These are phyloP conservation scores for Premnoplex brunnescens DNA, from an alignment of 2,797 vertebrate species.

Conservation along the genomic window DNA sequence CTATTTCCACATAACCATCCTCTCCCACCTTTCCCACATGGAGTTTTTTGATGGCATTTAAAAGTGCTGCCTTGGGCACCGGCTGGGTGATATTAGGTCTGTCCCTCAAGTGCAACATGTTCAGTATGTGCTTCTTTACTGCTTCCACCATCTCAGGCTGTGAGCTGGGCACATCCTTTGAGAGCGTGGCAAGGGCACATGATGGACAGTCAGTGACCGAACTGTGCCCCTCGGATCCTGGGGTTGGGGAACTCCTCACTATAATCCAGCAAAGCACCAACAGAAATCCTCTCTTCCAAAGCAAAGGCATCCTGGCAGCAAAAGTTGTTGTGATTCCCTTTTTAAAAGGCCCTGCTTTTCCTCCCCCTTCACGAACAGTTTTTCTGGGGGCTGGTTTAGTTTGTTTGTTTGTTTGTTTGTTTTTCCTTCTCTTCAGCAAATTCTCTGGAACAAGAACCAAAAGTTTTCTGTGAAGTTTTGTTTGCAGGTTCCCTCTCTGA, in stretches of 20 bases:
- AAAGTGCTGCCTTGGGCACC: slow-evolving; percentile 89
- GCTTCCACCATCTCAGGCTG: slow-evolving; percentile 94
- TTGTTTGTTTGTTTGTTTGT: slow-evolving; percentile 51
- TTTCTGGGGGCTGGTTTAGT: slow-evolving; percentile 44
- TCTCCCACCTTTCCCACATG: slow-evolving; percentile 90
- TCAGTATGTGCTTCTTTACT: slow-evolving; percentile 94
- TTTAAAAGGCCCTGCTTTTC: slow-evolving; percentile 78
- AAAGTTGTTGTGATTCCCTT: slow-evolving; percentile 79
- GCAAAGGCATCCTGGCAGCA: slow-evolving; percentile 84
- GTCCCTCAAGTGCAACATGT: slow-evolving; percentile 92
- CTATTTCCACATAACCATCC: slow-evolving; percentile 91
- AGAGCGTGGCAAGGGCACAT: slow-evolving; percentile 84
- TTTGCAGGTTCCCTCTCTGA: slow-evolving; percentile 81
- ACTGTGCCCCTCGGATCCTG: slow-evolving; percentile 76
- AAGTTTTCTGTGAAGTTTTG: slow-evolving; percentile 85
- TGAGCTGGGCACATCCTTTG: slow-evolving; percentile 80
- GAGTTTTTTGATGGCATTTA: slow-evolving; percentile 91
- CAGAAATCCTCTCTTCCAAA: slow-evolving; percentile 81
- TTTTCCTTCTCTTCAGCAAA: slow-evolving; percentile 77
- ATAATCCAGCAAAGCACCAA: slow-evolving; percentile 81
- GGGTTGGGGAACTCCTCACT: slow-evolving; percentile 83
- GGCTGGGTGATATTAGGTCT: slow-evolving; percentile 93
- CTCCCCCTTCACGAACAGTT: slow-evolving; percentile 73
- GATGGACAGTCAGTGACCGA: slow-evolving; percentile 84
- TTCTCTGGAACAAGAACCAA: slow-evolving; percentile 81